Base-by-base conservation (phyloP, 1,140 invertebrate genomes). In the Lepidostoma basale region DNA sequence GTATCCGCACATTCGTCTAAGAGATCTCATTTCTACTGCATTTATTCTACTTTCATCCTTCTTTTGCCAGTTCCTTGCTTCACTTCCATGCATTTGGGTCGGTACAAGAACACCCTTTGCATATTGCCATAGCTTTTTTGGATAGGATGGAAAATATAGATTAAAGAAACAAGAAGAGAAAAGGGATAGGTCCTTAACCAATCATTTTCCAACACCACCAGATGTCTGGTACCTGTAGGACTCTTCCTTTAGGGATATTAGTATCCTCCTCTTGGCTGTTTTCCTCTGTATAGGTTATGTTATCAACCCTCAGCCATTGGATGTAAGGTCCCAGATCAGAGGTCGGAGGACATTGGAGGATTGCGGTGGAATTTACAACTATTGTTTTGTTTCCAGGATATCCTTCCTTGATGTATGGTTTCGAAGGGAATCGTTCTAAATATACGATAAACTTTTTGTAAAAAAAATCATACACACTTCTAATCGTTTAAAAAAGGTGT, bases 311-410 rank as follows among this genome's bases (percentile, higher is more conserved):
- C 36, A 90, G 73, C 93, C 93, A 96, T 52, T 88, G 84, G 40
- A 94, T 83, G 70, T 85, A 87, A 0, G 92, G 89, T 75, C 92
- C 90, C 52, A 92, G 77, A 76, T 94, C 92, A 3, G 89, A 89
- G 0, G 89, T 74, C 1, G 92, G 84, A 30, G 87, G 88, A 81
- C 92, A 96, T 70, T 88, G 84, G 72, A 96, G 88, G 23, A 73
- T 81, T 20, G 87, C 90, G n/a, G 84, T 89, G 18, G 86, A 85
- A 75, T 92, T 90, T 4, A 90, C 83, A 62, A 88, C 69, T 12
- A 87, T 89, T 1, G 92, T 95, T 70, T 88, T 80, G 78, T 95
- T 96, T 69, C 88, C 86, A 20, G 91, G 91, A 81, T 88, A 92
- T 16, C 88, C 90, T 69, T 88, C 88, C 76, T 88, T 89, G 74